Evolutionary conservation across 2,797 vertebrate species (phyloP).

Genomic region (Cuniculus paca): DNA sequence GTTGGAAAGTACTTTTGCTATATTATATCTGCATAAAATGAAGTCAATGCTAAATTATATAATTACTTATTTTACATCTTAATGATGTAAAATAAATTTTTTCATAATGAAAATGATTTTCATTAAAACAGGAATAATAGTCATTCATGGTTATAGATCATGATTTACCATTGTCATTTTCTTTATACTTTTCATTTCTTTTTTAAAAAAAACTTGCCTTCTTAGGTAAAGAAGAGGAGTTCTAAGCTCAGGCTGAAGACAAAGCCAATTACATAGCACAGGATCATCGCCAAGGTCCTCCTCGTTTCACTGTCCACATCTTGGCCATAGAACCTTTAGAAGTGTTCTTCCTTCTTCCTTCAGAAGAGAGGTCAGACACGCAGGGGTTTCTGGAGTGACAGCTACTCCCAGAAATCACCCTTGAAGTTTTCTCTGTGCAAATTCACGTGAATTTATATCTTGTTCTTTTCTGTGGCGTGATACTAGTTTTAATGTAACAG

Average conservation of each 20-base stretch:
- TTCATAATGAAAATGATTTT: not conserved
- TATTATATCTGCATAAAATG: not conserved
- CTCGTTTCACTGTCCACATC: not conserved
- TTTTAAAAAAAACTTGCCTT: not conserved
- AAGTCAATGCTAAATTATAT: not conserved
- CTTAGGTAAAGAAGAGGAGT: not conserved
- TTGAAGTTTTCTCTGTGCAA: not conserved
- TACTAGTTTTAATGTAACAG: conserved; percentile 37
- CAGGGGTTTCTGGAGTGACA: not conserved
- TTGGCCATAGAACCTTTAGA: not conserved
- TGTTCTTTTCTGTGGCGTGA: not conserved
- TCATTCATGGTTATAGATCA: not conserved
- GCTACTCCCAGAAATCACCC: not conserved
- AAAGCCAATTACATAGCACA: not conserved
- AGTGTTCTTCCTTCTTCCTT: not conserved
- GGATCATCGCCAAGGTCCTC: not conserved
- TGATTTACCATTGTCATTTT: not conserved
- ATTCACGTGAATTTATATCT: not conserved
- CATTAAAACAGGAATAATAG: not conserved
- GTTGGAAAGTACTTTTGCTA: not conserved
- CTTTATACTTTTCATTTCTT: not conserved
- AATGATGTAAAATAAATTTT: not conserved
- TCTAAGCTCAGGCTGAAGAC: not conserved
- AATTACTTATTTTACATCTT: not conserved
- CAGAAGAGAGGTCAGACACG: not conserved